phyloP scores from a whole-genome alignment of 2,888 invertebrate genomes.

The Drosophila formosana region DNA sequence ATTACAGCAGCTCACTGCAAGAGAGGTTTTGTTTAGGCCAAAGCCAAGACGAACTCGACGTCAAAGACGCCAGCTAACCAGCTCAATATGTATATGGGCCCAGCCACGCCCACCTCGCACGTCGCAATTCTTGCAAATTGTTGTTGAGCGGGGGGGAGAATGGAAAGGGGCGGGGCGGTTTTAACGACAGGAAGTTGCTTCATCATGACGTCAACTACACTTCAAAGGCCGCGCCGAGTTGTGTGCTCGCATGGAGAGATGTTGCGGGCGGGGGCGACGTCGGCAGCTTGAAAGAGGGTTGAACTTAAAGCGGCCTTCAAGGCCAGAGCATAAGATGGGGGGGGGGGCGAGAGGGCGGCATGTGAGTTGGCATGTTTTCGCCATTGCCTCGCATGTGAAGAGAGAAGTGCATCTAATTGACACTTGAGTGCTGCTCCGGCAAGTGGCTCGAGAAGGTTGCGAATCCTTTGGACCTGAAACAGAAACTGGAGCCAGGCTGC shows the following conservation, averaged over 20 bases:
- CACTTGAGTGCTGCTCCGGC: slow-evolving; percentile 68
- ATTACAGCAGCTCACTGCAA: slow-evolving; percentile 4
- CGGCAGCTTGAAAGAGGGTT: slow-evolving; percentile 39
- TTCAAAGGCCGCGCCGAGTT: slow-evolving; percentile 40
- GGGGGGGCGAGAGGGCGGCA: background rate
- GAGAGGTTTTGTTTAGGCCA: background rate
- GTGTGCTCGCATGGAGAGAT: slow-evolving; percentile 3
- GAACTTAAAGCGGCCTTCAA: slow-evolving; percentile 44
- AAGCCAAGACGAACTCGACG: slow-evolving; percentile 7
- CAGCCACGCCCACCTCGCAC: slow-evolving; percentile 52
- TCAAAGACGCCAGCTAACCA: slow-evolving; percentile 34
- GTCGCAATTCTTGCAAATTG: slow-evolving; percentile 54
- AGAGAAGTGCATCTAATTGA: slow-evolving; percentile 77
- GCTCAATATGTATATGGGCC: slow-evolving; percentile 30
- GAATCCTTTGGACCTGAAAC: slow-evolving; percentile 44
- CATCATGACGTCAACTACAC: slow-evolving; percentile 68
- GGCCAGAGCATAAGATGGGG: slow-evolving; percentile 9
- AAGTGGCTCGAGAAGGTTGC: slow-evolving; percentile 60
- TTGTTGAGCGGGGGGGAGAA: slow-evolving; percentile 28
- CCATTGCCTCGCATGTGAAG: slow-evolving; percentile 34
- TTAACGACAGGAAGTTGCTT: slow-evolving; percentile 65
- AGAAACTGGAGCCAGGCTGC: slow-evolving; percentile 22
- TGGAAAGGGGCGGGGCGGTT: slow-evolving; percentile 30
- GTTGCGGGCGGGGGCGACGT: background rate
- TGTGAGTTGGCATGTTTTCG: slow-evolving; percentile 42